Evolutionary conservation across 2,888 invertebrate genomes (phyloP).

Genomic region (Anthophora plumipes): DNA sequence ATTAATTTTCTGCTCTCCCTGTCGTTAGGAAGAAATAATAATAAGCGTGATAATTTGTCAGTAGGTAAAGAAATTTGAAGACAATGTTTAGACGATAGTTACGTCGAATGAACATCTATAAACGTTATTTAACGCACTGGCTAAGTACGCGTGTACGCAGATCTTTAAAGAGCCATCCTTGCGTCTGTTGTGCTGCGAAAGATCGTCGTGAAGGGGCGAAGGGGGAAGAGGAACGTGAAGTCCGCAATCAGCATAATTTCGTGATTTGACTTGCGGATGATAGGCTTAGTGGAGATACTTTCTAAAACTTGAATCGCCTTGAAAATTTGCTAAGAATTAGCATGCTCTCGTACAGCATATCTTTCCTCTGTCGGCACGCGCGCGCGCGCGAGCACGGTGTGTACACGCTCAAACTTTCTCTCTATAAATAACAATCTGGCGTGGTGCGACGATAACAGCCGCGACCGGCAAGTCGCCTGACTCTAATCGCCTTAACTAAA

Average conservation of each 20-base stretch:
- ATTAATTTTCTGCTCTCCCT: background rate
- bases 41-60: background rate
- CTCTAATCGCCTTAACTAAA: conserved; percentile 72
- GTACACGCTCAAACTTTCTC: conserved; percentile 72
- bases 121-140: background rate
- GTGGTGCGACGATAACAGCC: conserved; percentile 64
- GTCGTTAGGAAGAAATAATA: background rate
- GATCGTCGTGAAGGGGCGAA: background rate
- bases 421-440: conserved; percentile 76
- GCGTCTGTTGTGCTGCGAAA: background rate
- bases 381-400: conserved; percentile 1
- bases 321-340: conserved; percentile 27
- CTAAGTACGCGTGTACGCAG: background rate
- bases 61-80: background rate
- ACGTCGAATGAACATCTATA: background rate
- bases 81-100: background rate
- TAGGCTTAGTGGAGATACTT: background rate
- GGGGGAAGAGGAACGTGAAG: background rate
- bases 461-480: conserved; percentile 63
- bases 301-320: conserved; percentile 19
- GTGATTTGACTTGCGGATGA: background rate
- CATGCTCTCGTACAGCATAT: background rate
- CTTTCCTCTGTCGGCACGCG: conserved; percentile 12
- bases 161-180: background rate
- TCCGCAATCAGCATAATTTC: conserved; percentile 11